These are phyloP conservation scores for Carapus acus DNA, from an alignment of 2,797 vertebrate genomes.

Conservation along the genomic window DNA sequence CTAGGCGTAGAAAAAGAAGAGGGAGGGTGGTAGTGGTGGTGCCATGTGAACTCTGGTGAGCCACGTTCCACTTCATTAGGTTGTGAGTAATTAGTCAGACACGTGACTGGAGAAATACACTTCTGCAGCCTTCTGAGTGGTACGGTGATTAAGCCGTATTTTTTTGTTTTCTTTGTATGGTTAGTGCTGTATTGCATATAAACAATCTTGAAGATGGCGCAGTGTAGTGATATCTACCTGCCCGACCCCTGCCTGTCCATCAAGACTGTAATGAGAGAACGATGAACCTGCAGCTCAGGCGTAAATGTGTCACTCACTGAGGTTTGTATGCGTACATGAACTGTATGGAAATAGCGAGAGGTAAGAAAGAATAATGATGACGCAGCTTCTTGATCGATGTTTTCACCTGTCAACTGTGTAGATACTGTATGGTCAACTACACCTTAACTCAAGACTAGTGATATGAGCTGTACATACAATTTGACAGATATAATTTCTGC, in stretches of 20 bases:
- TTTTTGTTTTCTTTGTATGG: no score
- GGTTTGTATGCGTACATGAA: constrained; percentile 11
- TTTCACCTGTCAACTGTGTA: no score
- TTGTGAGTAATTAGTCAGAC: constrained; percentile 60
- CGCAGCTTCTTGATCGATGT: no score
- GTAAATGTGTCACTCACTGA: constrained; percentile 34
- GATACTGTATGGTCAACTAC: no score
- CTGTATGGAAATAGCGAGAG: no score
- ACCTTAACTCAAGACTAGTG: no score
- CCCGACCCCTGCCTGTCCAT: constrained; percentile 22
- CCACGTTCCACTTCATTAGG: constrained; percentile 64
- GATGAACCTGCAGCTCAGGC: constrained; percentile 21
- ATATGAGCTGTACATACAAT: no score
- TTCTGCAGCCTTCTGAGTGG: constrained; percentile 51
- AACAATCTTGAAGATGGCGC: no score
- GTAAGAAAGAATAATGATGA: no score
- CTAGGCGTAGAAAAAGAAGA: constrained; percentile 31
- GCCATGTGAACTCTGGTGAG: constrained; percentile 54
- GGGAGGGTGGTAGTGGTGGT: constrained; percentile 17
- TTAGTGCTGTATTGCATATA: no score
- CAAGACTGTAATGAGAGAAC: constrained; percentile 27
- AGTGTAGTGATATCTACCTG: no score
- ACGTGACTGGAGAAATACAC: constrained; percentile 61
- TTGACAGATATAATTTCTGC: no score
- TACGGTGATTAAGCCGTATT: constrained; percentile 61